Evolutionary conservation across 2,888 invertebrate genomes (phyloP), one percentile per base, ranked within the genome.

Genomic region (Synergus umbraculus): DNA sequence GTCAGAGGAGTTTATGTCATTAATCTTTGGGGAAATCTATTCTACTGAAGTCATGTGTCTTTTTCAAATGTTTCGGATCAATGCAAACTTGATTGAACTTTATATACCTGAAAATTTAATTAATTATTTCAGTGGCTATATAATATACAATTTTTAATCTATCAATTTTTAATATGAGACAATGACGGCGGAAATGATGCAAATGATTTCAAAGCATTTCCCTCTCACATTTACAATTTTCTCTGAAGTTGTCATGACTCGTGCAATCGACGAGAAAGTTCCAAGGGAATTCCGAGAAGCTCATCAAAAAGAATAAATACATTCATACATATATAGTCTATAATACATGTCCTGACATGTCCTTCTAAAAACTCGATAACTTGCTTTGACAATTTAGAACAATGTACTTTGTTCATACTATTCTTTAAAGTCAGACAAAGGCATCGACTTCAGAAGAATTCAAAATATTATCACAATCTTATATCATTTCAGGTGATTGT

Each of bases 401-500:
- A 46, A 46, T 46, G 10, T 46, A 10, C 46, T 46, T 46, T 46
- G 46, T 46, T 46, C 13, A 13, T 2, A 12, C 46, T 2, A 46
- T 46, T 46, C 46, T 46, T 4, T 46, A 46, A 46, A 46, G 10
- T 46, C 46, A 46, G 4, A 46, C 12, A 46, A 46, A 46, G 12
- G 4, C 5, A 46, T 10, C 7, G 13, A 12, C 46, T 46, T 46
- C 10, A 46, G 10, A 46, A 46, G 12, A 46, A 46, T 46, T 46
- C 46, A 46, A 13, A 46, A 12, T 4, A 37, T 37, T 37, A 37
- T 37, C 0, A 37, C 37, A 37, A 54, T 60, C 2, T 44, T 64
- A 12, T 12, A 3, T 18, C n/a, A n/a, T 83, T 93, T 3, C 93
- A 97, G 96, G 97, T 97, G 37, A 95, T 98, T 1, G 94, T 98